Evolutionary conservation across 92 coral and sea anemone species (phyloP).

Genomic region (Muricea muricata): DNA sequence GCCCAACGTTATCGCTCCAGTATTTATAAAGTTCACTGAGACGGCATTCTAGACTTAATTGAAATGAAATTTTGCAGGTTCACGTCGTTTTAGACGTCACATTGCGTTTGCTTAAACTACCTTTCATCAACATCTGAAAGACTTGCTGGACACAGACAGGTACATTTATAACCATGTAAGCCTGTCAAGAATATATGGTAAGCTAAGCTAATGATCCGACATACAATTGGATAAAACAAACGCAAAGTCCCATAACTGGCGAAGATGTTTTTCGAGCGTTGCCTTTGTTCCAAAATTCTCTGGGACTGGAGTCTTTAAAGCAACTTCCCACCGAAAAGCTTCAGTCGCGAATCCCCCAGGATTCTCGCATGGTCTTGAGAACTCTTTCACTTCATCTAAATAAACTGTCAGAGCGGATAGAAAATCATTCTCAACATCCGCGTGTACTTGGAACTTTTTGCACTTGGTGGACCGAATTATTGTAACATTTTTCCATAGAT

Average conservation of each 20-base stretch:
- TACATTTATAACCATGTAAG: too few relatives aligned
- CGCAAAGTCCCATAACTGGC: slow-evolving; percentile 75
- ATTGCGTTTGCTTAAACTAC: too few relatives aligned
- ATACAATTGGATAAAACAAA: slow-evolving; percentile 72
- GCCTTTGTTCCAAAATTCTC: slow-evolving; percentile 62
- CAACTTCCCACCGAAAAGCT: slow-evolving; percentile 75
- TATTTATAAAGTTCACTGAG: too few relatives aligned
- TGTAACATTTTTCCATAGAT: slow-evolving; percentile 82
- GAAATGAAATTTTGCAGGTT: too few relatives aligned
- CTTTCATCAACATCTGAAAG: too few relatives aligned
- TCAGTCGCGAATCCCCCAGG: slow-evolving; percentile 74
- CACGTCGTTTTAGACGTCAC: too few relatives aligned
- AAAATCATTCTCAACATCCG: slow-evolving; percentile 23
- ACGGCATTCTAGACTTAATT: too few relatives aligned
- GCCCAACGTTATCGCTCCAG: too few relatives aligned
- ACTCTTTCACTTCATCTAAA: slow-evolving; percentile 74
- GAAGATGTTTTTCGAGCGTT: slow-evolving; percentile 57
- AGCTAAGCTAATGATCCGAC: slow-evolving; percentile 31
- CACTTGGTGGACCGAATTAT: slow-evolving; percentile 79
- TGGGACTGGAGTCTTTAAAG: slow-evolving; percentile 65
- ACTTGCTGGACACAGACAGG: too few relatives aligned
- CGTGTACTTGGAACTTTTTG: slow-evolving; percentile 49
- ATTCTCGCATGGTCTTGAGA: slow-evolving; percentile 79
- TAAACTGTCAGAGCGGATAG: slow-evolving; percentile 19
- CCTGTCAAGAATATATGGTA: too few relatives aligned